Conservation (phyloP, 2,113 vertebrate species). For the Leuciscus idus region DNA sequence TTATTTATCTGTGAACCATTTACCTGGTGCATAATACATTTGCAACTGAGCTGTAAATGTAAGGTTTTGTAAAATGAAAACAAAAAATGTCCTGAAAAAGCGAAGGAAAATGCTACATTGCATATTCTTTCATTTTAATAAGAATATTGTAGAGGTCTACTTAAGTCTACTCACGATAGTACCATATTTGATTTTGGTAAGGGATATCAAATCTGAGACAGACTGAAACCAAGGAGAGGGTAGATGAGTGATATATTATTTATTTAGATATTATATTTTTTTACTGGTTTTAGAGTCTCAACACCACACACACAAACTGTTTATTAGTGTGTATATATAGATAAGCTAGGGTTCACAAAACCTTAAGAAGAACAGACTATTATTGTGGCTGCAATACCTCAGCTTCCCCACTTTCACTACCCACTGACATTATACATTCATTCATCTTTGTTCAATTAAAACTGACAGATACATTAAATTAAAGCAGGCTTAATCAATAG, state of each 20-base stretch:
- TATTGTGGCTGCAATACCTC: background rate
- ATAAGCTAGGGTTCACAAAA: background rate
- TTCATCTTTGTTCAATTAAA: conserved; percentile 49
- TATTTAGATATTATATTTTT: background rate
- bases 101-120: background rate
- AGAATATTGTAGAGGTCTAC: no score
- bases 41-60: background rate
- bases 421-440: background rate
- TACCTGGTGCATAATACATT: background rate
- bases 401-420: conserved; percentile 16
- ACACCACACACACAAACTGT: background rate
- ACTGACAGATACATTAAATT: conserved; percentile 32
- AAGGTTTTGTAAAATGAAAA: background rate
- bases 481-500: conserved; percentile 33
- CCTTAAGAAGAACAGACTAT: background rate
- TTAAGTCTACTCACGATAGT: background rate
- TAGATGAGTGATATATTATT: background rate
- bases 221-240: background rate
- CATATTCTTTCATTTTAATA: no score
- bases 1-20: background rate
- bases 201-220: background rate
- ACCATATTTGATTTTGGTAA: background rate
- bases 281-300: background rate
- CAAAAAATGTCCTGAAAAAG: background rate
- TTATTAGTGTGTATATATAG: background rate